These are phyloP conservation scores for Bufo bufo DNA, from an alignment of 2,113 vertebrate species.

Conservation along the genomic window DNA sequence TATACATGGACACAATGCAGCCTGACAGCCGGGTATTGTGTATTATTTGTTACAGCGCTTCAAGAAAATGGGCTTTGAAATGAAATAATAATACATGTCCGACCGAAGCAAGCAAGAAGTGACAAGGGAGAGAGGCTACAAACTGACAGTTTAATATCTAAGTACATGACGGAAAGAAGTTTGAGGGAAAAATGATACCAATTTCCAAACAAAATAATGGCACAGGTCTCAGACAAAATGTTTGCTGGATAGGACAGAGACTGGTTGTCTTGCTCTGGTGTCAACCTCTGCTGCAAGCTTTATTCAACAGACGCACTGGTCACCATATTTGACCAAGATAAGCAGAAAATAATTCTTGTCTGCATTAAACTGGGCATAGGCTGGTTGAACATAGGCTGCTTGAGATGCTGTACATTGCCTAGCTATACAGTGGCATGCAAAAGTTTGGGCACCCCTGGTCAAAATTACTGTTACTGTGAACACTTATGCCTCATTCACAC, in stretches of 20 bases:
- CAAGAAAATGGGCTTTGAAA: constrained; percentile 49
- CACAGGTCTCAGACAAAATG: neutral
- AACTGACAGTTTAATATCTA: constrained; percentile 44
- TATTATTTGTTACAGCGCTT: constrained; percentile 45
- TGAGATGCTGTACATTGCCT: too few species aligned
- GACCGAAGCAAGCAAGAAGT: constrained; percentile 30
- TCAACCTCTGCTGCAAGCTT: neutral
- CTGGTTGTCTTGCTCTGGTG: neutral
- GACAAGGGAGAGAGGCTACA: constrained; percentile 20
- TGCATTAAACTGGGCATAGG: too few species aligned
- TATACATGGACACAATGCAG: constrained; percentile 35
- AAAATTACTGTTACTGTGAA: too few species aligned
- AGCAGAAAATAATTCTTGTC: neutral
- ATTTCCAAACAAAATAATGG: constrained; percentile 33
- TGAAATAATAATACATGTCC: constrained; percentile 52
- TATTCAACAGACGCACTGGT: neutral
- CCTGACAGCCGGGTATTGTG: constrained; percentile 36
- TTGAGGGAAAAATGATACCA: constrained; percentile 32
- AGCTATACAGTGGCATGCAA: too few species aligned
- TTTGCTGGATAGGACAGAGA: neutral
- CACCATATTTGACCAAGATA: neutral
- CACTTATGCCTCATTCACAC: too few species aligned
- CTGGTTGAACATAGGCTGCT: too few species aligned
- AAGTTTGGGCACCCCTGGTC: too few species aligned
- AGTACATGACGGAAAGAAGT: constrained; percentile 26